Conservation (phyloP, 2,797 vertebrate genomes). For the Echiichthys vipera region DNA sequence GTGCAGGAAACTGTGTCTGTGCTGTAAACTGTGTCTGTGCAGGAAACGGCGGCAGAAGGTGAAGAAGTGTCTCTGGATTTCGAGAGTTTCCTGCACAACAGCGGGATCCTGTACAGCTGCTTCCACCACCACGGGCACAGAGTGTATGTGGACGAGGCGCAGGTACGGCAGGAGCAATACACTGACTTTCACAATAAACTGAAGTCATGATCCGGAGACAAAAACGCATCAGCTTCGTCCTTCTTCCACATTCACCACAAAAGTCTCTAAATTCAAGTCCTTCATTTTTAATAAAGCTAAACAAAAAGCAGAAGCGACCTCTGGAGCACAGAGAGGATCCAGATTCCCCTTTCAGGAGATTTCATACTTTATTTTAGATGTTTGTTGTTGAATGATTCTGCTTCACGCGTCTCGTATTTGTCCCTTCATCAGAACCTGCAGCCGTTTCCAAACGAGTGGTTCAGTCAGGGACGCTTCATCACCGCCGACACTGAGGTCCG, state of each 20-base stretch:
- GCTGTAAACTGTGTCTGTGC: too few relatives aligned
- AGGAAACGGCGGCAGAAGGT: conserved; percentile 46
- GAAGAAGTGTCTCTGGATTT: conserved; percentile 76
- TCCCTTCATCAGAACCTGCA: conserved; percentile 68
- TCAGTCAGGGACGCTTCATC: conserved; percentile 74
- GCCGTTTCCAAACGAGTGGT: conserved; percentile 75
- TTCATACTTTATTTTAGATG: not conserved
- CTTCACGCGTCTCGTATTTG: not conserved
- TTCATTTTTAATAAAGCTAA: too few relatives aligned
- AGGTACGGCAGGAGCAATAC: too few relatives aligned
- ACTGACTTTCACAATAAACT: too few relatives aligned
- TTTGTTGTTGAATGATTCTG: not conserved
- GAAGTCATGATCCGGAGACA: too few relatives aligned
- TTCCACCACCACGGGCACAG: conserved; percentile 73
- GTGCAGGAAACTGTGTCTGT: too few relatives aligned
- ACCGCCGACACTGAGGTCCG: conserved; percentile 59
- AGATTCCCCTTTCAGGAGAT: not conserved
- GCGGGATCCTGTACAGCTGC: conserved; percentile 77
- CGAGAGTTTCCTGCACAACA: conserved; percentile 77
- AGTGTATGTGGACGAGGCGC: conserved; percentile 76
- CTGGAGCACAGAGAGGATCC: too few relatives aligned
- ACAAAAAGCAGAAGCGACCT: too few relatives aligned
- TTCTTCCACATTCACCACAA: too few relatives aligned
- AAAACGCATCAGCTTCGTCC: too few relatives aligned
- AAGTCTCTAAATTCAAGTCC: not conserved